Evolutionary conservation across 2,888 invertebrate genomes (phyloP), one percentile per base, ranked within the genome.

Genomic region (Schizaphis graminum): DNA sequence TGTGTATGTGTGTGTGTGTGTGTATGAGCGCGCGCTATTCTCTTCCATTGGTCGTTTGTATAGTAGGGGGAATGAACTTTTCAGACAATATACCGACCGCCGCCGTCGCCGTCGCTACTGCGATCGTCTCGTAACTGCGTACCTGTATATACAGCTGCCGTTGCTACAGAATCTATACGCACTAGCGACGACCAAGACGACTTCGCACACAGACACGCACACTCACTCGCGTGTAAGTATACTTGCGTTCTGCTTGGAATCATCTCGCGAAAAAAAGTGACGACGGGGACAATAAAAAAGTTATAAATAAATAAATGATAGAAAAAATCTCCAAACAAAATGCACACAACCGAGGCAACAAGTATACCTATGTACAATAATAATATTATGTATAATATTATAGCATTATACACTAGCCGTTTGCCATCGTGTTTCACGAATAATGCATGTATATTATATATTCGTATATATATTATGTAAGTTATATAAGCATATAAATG

Each of bases 11-110:
- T 26, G 56, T 44, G 49, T 28, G 92, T 8, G 92, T 56, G n/a
- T 41, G 77, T 21, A 84, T 24, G 67, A 1, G 61, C 11, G 47
- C 61, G 86, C 21, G 47, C 49, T 47, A 93, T 89, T 89, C 89
- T 93, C 86, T 35, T 85, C 84, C 90, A 85, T 93, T 85, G 85
- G 92, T 67, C 57, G 61, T 21, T 47, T 47, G 41, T 41, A 57
- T 57, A 86, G 93, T 61, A 93, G 93, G 93, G 85, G 93, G 85
- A 93, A 93, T 93, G 93, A 93, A 93, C 89, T 93, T 93, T 93
- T 93, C 93, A 93, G 84, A 93, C 93, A 90, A 90, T 90, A 93
- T 92, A 61, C 49, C 87, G 49, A 35, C 87, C 77, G 53, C 86
- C 87, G 56, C 53, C 88, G n/a, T 56, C 0, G n/a, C 24, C 56